Conservation (phyloP, 2,888 invertebrate species). For the Morpho helenor region DNA sequence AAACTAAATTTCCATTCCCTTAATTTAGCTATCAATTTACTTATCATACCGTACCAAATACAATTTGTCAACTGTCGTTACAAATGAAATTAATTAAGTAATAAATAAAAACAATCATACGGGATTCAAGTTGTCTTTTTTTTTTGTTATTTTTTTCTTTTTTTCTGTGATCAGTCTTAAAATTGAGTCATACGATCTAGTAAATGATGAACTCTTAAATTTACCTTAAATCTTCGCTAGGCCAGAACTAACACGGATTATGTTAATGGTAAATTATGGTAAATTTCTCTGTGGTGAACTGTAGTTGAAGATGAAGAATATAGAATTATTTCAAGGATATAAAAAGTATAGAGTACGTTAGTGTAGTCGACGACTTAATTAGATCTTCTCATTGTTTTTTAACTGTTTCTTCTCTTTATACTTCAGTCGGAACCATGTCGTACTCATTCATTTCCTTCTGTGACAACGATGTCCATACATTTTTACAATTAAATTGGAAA, state of each 20-base stretch:
- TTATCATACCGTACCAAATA: conserved; percentile 39
- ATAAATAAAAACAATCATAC: conserved; percentile 54
- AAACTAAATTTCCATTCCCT: conserved; percentile 36
- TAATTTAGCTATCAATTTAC: conserved; percentile 61
- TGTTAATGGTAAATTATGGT: conserved; percentile 28
- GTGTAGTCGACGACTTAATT: conserved; percentile 48
- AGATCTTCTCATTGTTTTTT: conserved; percentile 19
- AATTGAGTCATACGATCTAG: conserved; percentile 78
- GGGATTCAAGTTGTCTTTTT: conserved; percentile 37
- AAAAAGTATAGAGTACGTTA: conserved; percentile 40
- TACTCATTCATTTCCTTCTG: conserved; percentile 28
- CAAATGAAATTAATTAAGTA: conserved; percentile 43
- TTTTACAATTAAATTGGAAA: conserved; percentile 38
- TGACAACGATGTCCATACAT: conserved; percentile 35
- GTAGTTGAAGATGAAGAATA: conserved; percentile 35
- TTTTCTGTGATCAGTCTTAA: conserved; percentile 79
- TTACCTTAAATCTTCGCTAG: conserved; percentile 65
- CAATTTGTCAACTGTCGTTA: conserved; percentile 40
- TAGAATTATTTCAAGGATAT: conserved; percentile 46
- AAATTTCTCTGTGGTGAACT: conserved; percentile 33
- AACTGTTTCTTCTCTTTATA: conserved; percentile 21
- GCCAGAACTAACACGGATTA: conserved; percentile 62
- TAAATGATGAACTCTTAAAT: conserved; percentile 70
- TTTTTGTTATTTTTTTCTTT: conserved; percentile 44
- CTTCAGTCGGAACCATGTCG: conserved; percentile 15